Evolutionary conservation across 2,888 invertebrate species (phyloP), one percentile per base, ranked within the genome.

Genomic region (Clivina fossor): DNA sequence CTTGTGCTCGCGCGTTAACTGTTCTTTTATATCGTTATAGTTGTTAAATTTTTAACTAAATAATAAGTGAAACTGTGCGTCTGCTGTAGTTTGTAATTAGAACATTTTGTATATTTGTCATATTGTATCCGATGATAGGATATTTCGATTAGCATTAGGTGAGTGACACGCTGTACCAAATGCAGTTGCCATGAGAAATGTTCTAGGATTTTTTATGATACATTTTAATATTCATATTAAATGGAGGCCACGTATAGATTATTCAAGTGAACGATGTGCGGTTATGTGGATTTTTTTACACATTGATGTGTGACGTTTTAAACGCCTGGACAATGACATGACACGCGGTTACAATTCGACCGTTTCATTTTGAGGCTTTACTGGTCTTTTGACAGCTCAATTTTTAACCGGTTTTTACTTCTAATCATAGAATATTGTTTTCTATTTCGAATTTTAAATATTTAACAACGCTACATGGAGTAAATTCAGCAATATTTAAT

Each of bases 11-110:
- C 55, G 54, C 13, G 54, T 54, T 44, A 35, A 37, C 32, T 37
- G 19, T 55, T 38, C 28, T 55, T 28, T 55, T 38, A 18, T 38
- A 47, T 55, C 15, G 40, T 54, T 44, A 44, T 46, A 44, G 44
- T 54, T 54, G 18, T 51, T 32, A 11, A 51, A 51, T 46, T 37
- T 44, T 46, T 11, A 37, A 37, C 44, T 44, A 46, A 46, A 47
- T 24, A 47, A 55, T 40, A 32, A 55, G 47, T 71, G 72, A 66
- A 63, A 62, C 58, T 49, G 54, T 67, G 58, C 60, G 60, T 61
- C 62, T 66, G 63, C 69, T 51, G 38, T 51, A 51, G 18, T 22
- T 48, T 48, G 5, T 37, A 48, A 35, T 24, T 48, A 24, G 26
- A 48, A 37, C 24, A 13, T 48, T 48, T 44, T 48, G 15, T 35